Evolutionary conservation across 1,140 invertebrate genomes (phyloP), one percentile per base, ranked within the genome.

Genomic region (Drosophila virilis): DNA sequence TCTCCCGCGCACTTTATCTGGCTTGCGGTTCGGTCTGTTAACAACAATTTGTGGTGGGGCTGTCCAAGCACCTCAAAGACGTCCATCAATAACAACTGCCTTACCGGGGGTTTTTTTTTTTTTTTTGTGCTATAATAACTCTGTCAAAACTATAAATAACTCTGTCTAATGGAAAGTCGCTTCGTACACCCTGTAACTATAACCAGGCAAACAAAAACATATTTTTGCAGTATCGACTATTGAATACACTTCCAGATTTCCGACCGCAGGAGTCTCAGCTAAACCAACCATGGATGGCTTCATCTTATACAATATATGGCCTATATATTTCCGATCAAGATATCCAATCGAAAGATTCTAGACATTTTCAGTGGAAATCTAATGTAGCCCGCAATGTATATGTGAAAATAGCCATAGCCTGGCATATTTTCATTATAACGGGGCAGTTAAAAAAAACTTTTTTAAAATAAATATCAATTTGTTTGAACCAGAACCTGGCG

Each of bases 31-130:
- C 43, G 15, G 28, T n/a, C 5, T 58, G 40, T 58, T 58, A 58
- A 58, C 55, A 58, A 32, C 55, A 17, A 58, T 38, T 55, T 55
- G 52, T 55, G 35, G 52, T 13, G 4, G 51, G 13, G 22, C 22
- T 8, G 28, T 8, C n/a, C 8, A 50, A 32, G 12, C 12, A n/a
- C 48, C n/a, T 7, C 32, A 37, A 54, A 54, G 33, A 15, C 22
- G 22, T 3, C 33, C 51, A 54, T 54, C 33, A 54, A 54, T 54
- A 38, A 38, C 13, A 13, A 35, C n/a, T 35, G 6, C 10, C 8
- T 35, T 1, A 42, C 12, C 7, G 13, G 6, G 8, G 37, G 15
- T 46, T 50, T 51, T 50, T n/a, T 8, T 6, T 51, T 51, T 51
- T 9, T 13, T 28, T 48, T 28, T 48, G 10, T 22, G 22, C 15